Percentiles rank a stretch among this genome's conserved stretches.
Evolutionary conservation across 2,797 vertebrate species (phyloP).

Genomic region (Falco novaeseelandiae): DNA sequence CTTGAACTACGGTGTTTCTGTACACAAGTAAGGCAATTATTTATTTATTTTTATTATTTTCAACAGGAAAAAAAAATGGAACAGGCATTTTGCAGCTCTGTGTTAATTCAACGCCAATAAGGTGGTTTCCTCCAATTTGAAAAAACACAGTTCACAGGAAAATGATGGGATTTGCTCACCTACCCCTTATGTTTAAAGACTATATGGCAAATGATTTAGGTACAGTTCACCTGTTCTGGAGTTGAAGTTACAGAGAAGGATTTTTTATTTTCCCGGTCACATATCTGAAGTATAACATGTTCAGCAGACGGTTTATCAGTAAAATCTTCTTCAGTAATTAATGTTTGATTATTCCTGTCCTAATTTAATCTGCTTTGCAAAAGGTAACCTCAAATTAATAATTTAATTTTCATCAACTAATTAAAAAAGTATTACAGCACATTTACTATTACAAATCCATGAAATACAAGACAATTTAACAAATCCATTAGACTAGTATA

Average conservation of each 20-base stretch:
- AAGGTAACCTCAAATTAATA: conserved; percentile 15
- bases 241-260: neutral
- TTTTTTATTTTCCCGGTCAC: neutral
- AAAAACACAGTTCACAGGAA: neutral
- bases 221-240: neutral
- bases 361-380: conserved; percentile 31
- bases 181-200: neutral
- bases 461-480: neutral
- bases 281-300: neutral
- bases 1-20: neutral
- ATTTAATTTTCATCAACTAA: conserved; percentile 35
- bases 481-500: conserved; percentile 2
- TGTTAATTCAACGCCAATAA: neutral
- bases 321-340: conserved; percentile 9
- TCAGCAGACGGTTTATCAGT: neutral
- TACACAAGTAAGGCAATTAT: neutral
- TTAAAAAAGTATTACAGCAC: conserved; percentile 9
- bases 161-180: neutral
- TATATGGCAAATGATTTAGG: neutral
- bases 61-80: neutral
- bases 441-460: neutral
- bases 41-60: no score
- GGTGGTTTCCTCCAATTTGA: neutral
- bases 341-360: conserved; percentile 1
- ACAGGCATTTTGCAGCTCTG: neutral